Evolutionary conservation across 2,797 vertebrate species (phyloP), one percentile per base, ranked within the genome.

Genomic region (Microhierax caerulescens): DNA sequence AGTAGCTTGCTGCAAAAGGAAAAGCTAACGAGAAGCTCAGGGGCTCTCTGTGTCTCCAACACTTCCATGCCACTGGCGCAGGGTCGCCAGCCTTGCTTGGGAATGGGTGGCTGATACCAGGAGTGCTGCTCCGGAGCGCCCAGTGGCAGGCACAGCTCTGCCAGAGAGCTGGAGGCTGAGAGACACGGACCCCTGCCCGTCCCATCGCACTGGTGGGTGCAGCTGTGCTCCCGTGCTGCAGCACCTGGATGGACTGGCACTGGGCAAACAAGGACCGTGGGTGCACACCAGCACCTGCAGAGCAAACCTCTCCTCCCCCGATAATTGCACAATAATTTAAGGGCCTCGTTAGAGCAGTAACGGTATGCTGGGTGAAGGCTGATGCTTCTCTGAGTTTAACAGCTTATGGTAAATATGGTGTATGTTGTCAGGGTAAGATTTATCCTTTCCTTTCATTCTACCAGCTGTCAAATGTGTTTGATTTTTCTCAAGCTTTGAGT

Each of bases 61-160:
- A 10, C 4, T 13, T 30, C 34, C 51, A 2, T 0, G 0, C 24
- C 11, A 0, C 1, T 0, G 1, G 34, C 0, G 1, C 57, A 8
- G 43, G 36, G 32, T 7, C 2, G 0, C 11, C 37, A 28, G 50
- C 47, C 22, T 11, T 5, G 53, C 43, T 28, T 0, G 0, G 61
- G 54, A 54, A 14, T 1, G 8, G 67, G 50, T 1, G 0, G 24
- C 27, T 0, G 5, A 28, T 9, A 15, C 4, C 0, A 0, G 30
- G 43, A 67, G 7, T 1, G 0, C 51, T 19, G 61, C n/a, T 65
- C 19, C 43, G 1, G 11, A 14, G 36, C 1, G 1, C 19, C 30
- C 41, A 32, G 57, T 2, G 0, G 21, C 64, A 34, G 30, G 53
- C 4, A 1, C 39, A 28, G 63, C 48, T 48, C 90, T 61, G 24